Evolutionary conservation across 1,140 invertebrate genomes (phyloP).

Genomic region (Leptestheria dahalacensis): DNA sequence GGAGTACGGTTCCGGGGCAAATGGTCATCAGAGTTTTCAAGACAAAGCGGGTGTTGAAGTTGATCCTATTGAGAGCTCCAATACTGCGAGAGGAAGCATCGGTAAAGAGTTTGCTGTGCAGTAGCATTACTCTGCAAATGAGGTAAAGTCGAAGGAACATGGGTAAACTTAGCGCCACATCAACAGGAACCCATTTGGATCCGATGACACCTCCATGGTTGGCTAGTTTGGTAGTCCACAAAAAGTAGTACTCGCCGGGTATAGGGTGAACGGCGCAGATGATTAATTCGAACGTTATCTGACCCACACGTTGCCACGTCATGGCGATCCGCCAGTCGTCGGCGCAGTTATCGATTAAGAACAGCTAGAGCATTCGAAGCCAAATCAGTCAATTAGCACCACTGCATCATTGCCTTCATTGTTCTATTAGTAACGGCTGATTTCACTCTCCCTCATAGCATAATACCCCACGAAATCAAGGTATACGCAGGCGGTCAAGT

Average conservation of each 20-base stretch:
- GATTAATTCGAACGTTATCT: slow-evolving; percentile 79
- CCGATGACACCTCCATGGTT: slow-evolving; percentile 69
- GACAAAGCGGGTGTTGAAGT: slow-evolving; percentile 98
- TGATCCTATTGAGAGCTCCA: slow-evolving; percentile 96
- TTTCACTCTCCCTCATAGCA: too few relatives aligned
- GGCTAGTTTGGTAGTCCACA: slow-evolving; percentile 87
- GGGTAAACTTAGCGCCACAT: slow-evolving; percentile 89
- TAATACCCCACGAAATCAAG: too few relatives aligned
- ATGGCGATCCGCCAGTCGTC: slow-evolving; percentile 99
- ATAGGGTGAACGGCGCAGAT: slow-evolving; percentile 96
- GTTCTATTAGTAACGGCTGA: background rate
- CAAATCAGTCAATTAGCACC: background rate
- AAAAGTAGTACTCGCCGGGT: slow-evolving; percentile 88
- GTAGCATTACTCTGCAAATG: slow-evolving; percentile 96
- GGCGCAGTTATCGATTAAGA: slow-evolving; percentile 99
- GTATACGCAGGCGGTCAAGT: too few relatives aligned
- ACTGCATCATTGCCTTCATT: background rate
- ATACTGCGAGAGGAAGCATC: slow-evolving; percentile 77
- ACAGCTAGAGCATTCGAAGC: slow-evolving; percentile 68
- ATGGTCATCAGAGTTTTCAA: slow-evolving; percentile 99
- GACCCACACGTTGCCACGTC: slow-evolving; percentile 87
- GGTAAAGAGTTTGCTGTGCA: slow-evolving; percentile 98
- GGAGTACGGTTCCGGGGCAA: slow-evolving; percentile 92
- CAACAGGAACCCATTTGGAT: slow-evolving; percentile 74
- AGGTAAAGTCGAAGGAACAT: slow-evolving; percentile 99